Conservation (phyloP, 2,113 vertebrate genomes). For the Crocuta crocuta region DNA sequence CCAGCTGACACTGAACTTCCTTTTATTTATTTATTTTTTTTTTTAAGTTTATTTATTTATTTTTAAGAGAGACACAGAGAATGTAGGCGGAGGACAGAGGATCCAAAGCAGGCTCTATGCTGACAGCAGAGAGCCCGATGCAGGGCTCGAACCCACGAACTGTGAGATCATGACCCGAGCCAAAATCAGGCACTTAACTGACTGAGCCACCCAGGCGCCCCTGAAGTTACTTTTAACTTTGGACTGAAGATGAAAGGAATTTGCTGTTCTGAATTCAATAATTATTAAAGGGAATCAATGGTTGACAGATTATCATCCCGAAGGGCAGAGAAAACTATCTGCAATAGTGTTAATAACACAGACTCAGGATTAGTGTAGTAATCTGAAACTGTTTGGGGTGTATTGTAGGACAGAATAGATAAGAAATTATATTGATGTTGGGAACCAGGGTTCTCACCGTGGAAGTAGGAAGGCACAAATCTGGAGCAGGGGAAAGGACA, state of each 20-base stretch:
- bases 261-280: constrained; percentile 12
- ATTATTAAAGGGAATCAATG: neutral
- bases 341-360: neutral
- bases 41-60: too few relatives aligned
- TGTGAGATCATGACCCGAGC: too few relatives aligned
- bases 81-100: too few relatives aligned
- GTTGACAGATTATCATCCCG: neutral
- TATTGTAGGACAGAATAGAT: neutral
- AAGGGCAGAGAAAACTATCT: neutral
- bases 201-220: too few relatives aligned
- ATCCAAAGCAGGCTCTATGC: too few relatives aligned
- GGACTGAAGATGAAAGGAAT: neutral
- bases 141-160: too few relatives aligned
- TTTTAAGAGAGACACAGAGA: too few relatives aligned
- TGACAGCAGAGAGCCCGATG: too few relatives aligned
- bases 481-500: neutral
- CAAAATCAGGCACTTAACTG: too few relatives aligned
- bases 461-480: neutral
- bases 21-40: neutral
- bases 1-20: neutral
- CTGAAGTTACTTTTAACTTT: neutral
- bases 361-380: neutral
- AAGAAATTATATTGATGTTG: neutral
- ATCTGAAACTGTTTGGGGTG: neutral
- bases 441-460: neutral